Evolutionary conservation across 1,140 invertebrate genomes (phyloP), one percentile per base, ranked within the genome.

Genomic region (Dendroctonus ponderosae): DNA sequence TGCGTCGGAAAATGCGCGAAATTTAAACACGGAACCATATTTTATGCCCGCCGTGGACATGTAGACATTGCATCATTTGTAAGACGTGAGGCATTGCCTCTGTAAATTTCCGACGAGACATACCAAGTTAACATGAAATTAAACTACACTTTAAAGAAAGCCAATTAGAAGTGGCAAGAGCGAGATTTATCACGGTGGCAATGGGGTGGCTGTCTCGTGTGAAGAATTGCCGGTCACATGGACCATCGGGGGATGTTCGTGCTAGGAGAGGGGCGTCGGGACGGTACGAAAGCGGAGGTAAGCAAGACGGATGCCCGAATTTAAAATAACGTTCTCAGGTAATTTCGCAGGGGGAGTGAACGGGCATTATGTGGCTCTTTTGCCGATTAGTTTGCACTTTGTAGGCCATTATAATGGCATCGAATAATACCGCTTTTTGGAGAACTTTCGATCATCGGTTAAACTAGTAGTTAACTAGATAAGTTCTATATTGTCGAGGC

Each of bases 181-280:
- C 72, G 67, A 74, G 75, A 78, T 78, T 78, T 78, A 78, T 77
- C 71, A 63, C 73, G 75, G 75, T 76, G 69, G 77, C 76, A 78
- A 77, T 76, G 76, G 69, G 72, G 72, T 72, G 66, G 65, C 70
- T 74, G 75, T 77, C 75, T 71, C 68, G 54, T 40, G 70, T 78
- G 77, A 78, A 72, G 75, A 70, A 78, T 78, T 74, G 76, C 71
- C 66, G 74, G 74, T 77, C 74, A 75, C 72, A 72, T 76, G 73
- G 73, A 64, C 69, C 65, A 57, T 61, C 73, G 53, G 67, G 70
- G 73, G 70, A 70, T 70, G 68, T 51, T 69, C 51, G 11, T 56
- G 43, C 38, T 41, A 49, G 65, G 61, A 37, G 65, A 56, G 42
- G 37, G 63, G 6, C 5, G 63, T 12, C 15, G 12, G 37, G 66